These are phyloP conservation scores for Dasysyrphus albostriatus DNA, from an alignment of 2,888 invertebrate species.

Conservation along the genomic window DNA sequence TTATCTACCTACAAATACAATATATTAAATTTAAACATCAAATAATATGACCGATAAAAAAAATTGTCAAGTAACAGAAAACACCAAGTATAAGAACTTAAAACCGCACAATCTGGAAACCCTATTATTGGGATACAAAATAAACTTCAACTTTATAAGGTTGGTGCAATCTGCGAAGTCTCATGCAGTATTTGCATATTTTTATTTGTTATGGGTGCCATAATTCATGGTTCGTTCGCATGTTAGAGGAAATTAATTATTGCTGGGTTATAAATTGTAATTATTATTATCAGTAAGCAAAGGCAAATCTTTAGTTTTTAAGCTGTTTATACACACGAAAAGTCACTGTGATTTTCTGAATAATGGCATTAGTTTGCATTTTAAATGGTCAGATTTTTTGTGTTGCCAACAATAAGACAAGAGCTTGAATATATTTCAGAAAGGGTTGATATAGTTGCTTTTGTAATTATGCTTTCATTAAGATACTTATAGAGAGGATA, in stretches of 20 bases:
- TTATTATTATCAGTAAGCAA: slow-evolving; percentile 43
- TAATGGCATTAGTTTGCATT: slow-evolving; percentile 10
- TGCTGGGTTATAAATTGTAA: slow-evolving; percentile 53
- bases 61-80: too few species aligned
- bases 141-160: not conserved
- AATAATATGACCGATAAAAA: too few species aligned
- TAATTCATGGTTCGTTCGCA: slow-evolving; percentile 71
- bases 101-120: not conserved
- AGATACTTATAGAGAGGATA: too few species aligned
- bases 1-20: too few species aligned
- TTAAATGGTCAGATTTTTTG: slow-evolving; percentile 18
- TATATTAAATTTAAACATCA: too few species aligned
- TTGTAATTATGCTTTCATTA: too few species aligned
- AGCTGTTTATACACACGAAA: slow-evolving; percentile 35
- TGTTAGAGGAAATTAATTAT: slow-evolving; percentile 58
- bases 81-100: too few species aligned
- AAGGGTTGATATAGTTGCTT: too few species aligned
- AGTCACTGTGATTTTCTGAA: not conserved
- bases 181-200: slow-evolving; percentile 68
- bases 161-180: slow-evolving; percentile 1
- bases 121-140: not conserved
- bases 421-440: not conserved
- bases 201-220: slow-evolving; percentile 66
- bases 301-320: slow-evolving; percentile 11
- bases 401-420: not conserved